Evolutionary conservation across 37 sponge, comb jelly and placozoan species (phyloP).

Genomic region (Amphimedon queenslandica): DNA sequence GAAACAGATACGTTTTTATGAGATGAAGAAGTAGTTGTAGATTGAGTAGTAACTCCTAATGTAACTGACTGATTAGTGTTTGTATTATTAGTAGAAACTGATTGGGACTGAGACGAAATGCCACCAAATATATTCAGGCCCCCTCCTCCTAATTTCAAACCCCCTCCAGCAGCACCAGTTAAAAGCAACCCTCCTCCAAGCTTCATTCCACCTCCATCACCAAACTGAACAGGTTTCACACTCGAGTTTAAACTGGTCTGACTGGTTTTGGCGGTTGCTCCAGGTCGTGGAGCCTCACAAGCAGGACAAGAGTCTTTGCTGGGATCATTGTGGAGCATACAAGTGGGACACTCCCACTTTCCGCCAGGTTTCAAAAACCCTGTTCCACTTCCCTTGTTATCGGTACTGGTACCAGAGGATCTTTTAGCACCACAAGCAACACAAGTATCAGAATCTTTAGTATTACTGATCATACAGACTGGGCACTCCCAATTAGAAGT

Average conservation of each 20-base stretch:
- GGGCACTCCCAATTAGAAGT: slow-evolving; percentile 46
- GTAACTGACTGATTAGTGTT: too few relatives aligned
- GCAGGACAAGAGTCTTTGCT: slow-evolving; percentile 32
- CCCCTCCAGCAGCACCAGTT: too few relatives aligned
- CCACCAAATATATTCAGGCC: not conserved
- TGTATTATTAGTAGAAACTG: too few relatives aligned
- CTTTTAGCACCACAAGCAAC: slow-evolving; percentile 44
- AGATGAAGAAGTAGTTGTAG: not conserved
- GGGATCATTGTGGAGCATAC: slow-evolving; percentile 48
- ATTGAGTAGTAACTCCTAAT: not conserved
- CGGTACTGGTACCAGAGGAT: too few relatives aligned
- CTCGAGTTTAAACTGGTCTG: not conserved
- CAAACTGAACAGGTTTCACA: not conserved
- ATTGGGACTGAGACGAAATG: not conserved
- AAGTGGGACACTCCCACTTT: slow-evolving; percentile 54
- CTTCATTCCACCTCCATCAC: slow-evolving; percentile 3
- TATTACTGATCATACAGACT: slow-evolving; percentile 53
- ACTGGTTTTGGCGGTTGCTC: not conserved
- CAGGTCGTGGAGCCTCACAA: slow-evolving; percentile 33
- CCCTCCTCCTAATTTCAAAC: too few relatives aligned
- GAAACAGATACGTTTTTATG: not conserved
- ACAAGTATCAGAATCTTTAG: slow-evolving; percentile 17
- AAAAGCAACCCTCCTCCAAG: not conserved
- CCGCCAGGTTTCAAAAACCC: slow-evolving; percentile 26
- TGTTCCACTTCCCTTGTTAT: not conserved